phyloP scores from a whole-genome alignment of 2,113 vertebrate species.

The Pampusana beccarii region DNA sequence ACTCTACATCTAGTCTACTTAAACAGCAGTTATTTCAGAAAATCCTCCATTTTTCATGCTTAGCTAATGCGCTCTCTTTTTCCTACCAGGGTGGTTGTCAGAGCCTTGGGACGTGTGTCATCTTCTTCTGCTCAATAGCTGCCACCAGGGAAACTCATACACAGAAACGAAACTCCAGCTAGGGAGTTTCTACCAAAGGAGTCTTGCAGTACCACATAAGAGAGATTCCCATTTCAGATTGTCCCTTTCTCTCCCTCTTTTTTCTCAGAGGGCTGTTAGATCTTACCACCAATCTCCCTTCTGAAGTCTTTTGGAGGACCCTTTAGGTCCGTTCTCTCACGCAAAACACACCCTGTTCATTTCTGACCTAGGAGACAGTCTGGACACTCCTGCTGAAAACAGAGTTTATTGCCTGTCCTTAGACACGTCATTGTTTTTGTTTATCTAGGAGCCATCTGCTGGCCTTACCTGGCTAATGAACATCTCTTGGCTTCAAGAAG shows the following conservation, averaged over 20 bases:
- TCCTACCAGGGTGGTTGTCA: background rate
- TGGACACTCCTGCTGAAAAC: background rate
- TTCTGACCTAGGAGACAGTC: background rate
- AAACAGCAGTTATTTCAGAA: background rate
- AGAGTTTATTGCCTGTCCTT: background rate
- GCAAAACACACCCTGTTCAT: background rate
- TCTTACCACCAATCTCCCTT: background rate
- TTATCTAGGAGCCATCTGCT: background rate
- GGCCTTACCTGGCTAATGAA: background rate
- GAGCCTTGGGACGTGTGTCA: background rate
- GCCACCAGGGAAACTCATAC: background rate
- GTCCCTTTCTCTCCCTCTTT: background rate
- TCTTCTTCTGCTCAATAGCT: background rate
- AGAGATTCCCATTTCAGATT: background rate
- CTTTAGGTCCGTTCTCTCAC: background rate
- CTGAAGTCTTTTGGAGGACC: background rate
- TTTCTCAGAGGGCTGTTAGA: background rate
- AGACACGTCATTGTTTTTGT: background rate
- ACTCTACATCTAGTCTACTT: background rate
- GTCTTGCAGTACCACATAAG: background rate
- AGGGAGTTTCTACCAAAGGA: background rate
- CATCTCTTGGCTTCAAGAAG: background rate
- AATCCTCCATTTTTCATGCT: background rate
- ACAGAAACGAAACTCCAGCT: background rate
- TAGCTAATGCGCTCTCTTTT: background rate